Conservation (phyloP, 2,888 invertebrate species). For the Aleiodes testaceus region DNA sequence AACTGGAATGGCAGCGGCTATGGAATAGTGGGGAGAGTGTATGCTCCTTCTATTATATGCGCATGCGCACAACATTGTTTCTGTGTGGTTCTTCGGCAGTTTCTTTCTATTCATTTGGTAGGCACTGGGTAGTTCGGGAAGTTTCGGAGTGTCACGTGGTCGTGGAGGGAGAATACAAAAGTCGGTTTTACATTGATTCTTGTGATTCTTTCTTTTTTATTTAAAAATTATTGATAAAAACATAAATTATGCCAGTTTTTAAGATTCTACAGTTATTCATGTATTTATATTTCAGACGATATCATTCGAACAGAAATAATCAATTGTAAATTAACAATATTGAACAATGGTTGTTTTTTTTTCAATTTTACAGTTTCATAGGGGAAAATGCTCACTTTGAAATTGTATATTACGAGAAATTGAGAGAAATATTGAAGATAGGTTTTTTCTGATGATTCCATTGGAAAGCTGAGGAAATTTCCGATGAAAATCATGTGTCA, state of each 20-base stretch:
- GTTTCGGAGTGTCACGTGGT: too few relatives aligned
- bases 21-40: conserved; percentile 12
- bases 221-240: conserved; percentile 66
- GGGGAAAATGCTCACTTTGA: too few relatives aligned
- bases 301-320: conserved; percentile 42
- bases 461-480: too few relatives aligned
- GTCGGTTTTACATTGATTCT: not conserved
- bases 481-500: too few relatives aligned
- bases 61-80: conserved; percentile 40
- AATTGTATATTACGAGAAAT: too few relatives aligned
- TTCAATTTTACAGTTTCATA: conserved; percentile 47
- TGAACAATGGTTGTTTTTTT: conserved; percentile 10
- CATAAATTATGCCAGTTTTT: conserved; percentile 63
- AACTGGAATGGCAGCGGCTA: conserved; percentile 67
- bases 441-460: too few relatives aligned
- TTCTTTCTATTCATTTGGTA: too few relatives aligned
- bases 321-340: conserved; percentile 14
- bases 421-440: too few relatives aligned
- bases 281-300: conserved; percentile 57
- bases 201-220: conserved; percentile 58
- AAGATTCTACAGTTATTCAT: conserved; percentile 54
- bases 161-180: too few relatives aligned
- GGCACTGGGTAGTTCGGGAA: too few relatives aligned
- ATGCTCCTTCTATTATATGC: conserved; percentile 12
- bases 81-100: too few relatives aligned